Conservation (phyloP, 1,140 invertebrate species). For the Zaprionus camerounensis region DNA sequence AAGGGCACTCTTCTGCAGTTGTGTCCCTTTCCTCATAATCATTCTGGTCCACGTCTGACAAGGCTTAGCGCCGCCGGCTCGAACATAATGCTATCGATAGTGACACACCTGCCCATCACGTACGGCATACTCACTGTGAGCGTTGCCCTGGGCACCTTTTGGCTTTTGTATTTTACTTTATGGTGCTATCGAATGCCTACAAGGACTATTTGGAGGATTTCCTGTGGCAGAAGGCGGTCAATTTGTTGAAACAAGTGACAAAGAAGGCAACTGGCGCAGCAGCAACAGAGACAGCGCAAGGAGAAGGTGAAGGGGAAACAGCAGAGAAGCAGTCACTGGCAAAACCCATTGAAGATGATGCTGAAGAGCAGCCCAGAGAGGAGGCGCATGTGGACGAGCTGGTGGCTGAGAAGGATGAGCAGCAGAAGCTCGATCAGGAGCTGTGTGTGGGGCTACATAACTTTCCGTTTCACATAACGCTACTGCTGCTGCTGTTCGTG, state of each 20-base stretch:
- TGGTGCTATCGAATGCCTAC: conserved; percentile 89
- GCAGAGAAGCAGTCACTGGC: not conserved
- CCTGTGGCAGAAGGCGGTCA: conserved; percentile 85
- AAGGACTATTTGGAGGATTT: conserved; percentile 90
- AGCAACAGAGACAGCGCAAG: not conserved
- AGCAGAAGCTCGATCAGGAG: conserved; percentile 20
- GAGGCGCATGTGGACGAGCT: not conserved
- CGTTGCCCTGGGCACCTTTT: conserved; percentile 74
- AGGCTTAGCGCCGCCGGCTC: conserved; percentile 46
- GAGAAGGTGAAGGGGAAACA: not conserved
- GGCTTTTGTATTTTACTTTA: conserved; percentile 86
- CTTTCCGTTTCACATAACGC: conserved; percentile 86
- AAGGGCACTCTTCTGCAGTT: too few relatives aligned
- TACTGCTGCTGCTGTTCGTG: conserved; percentile 86
- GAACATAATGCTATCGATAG: conserved; percentile 79
- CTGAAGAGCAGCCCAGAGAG: not conserved
- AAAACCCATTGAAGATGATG: not conserved
- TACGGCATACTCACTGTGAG: conserved; percentile 78
- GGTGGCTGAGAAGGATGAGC: not conserved
- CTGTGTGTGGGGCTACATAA: conserved; percentile 63
- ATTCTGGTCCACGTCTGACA: too few relatives aligned
- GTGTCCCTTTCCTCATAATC: too few relatives aligned
- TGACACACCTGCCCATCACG: conserved; percentile 76
- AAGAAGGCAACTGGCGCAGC: not conserved
- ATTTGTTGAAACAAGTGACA: conserved; percentile 42